Percentiles rank a stretch among this genome's conserved stretches.
phyloP scores from a whole-genome alignment of 2,113 vertebrate genomes.

The Epinephelus cyanopodus region DNA sequence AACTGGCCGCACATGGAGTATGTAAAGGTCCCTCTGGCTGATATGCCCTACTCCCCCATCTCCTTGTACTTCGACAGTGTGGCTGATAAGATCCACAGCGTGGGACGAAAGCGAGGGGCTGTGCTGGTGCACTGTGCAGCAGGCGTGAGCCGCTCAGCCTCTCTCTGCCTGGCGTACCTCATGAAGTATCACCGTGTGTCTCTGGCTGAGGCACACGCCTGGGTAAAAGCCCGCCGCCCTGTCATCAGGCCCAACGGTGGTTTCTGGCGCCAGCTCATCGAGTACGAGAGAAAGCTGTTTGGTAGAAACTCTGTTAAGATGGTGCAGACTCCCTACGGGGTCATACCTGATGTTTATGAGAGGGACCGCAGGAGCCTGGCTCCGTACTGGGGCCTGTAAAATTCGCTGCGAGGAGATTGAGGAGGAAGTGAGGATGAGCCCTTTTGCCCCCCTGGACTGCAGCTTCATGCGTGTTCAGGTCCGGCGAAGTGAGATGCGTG shows the following conservation, averaged over 20 bases:
- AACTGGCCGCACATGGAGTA: conserved; percentile 99
- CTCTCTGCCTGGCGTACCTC: conserved; percentile 97
- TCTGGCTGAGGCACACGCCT: conserved; percentile 94
- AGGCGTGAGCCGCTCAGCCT: conserved; percentile 95
- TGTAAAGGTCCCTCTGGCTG: conserved; percentile 95
- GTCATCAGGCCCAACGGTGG: conserved; percentile 96
- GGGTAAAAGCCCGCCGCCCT: conserved; percentile 95
- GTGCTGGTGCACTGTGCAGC: conserved; percentile 96
- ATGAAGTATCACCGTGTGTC: conserved; percentile 96
- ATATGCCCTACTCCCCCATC: conserved; percentile 96
- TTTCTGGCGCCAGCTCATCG: conserved; percentile 98
- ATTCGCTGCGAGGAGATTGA: conserved; percentile 19
- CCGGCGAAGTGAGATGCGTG: conserved; percentile 43
- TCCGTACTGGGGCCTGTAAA: conserved; percentile 95
- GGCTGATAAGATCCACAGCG: conserved; percentile 96
- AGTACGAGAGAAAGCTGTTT: conserved; percentile 97
- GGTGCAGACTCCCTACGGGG: conserved; percentile 95
- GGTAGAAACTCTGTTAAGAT: conserved; percentile 96
- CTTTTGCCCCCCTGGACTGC: conserved; percentile 46
- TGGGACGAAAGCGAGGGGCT: conserved; percentile 94
- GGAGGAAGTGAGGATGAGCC: conserved; percentile 37
- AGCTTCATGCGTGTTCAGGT: conserved; percentile 47
- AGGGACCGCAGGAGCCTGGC: conserved; percentile 93
- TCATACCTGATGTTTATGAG: conserved; percentile 95
- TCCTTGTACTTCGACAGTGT: conserved; percentile 97